Evolutionary conservation across 1,140 invertebrate genomes (phyloP).

Genomic region (Drosophila mojavensis): DNA sequence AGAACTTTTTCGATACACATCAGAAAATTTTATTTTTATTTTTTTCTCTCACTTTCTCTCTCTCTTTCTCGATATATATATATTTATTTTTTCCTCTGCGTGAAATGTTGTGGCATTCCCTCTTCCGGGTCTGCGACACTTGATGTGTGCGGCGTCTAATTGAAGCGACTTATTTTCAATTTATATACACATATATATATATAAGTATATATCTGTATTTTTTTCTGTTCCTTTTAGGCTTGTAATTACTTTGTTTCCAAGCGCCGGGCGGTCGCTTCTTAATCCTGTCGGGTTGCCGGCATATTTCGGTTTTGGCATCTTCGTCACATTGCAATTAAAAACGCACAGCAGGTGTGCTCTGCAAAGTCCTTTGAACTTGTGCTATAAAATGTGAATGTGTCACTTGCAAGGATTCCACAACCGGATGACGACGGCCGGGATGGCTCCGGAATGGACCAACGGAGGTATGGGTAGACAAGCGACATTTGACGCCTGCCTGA

Average conservation of each 20-base stretch:
- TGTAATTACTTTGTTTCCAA: constrained; percentile 79
- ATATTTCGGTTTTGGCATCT: constrained; percentile 37
- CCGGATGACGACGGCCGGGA: constrained; percentile 40
- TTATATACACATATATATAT: constrained; percentile 1
- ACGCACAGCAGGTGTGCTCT: constrained; percentile 72
- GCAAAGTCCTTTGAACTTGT: constrained; percentile 75
- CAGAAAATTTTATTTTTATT: constrained; percentile 11
- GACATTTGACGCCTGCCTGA: constrained; percentile 27
- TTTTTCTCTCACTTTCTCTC: too few relatives aligned
- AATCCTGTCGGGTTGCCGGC: constrained; percentile 38
- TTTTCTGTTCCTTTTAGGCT: constrained; percentile 13
- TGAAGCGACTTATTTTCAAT: constrained; percentile 31
- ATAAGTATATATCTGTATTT: background rate
- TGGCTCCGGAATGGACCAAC: too few relatives aligned
- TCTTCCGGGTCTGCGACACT: constrained; percentile 49
- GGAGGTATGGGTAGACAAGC: background rate
- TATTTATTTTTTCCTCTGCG: background rate
- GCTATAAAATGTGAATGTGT: constrained; percentile 72
- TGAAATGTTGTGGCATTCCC: constrained; percentile 59
- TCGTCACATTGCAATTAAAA: constrained; percentile 82
- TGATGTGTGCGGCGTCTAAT: constrained; percentile 43
- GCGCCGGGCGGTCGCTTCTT: constrained; percentile 60
- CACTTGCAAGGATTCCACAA: constrained; percentile 83
- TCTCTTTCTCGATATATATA: too few relatives aligned
- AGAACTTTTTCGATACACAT: constrained; percentile 53